These are phyloP conservation scores for Lasioglossum lativentre DNA, from an alignment of 2,888 invertebrate genomes.

Conservation along the genomic window DNA sequence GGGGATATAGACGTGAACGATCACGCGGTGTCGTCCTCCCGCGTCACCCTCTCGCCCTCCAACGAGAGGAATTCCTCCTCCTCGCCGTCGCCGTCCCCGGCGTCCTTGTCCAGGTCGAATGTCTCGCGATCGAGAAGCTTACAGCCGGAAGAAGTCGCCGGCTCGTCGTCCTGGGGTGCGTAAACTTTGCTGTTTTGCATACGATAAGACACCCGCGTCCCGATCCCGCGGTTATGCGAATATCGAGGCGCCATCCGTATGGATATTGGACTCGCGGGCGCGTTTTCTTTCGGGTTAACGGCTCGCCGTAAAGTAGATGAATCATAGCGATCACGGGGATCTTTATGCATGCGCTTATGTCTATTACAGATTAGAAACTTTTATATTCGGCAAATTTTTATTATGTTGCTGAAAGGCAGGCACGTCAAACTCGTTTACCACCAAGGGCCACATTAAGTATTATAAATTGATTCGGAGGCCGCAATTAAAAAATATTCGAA, in stretches of 20 bases:
- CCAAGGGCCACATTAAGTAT: no score
- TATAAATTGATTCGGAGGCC: no score
- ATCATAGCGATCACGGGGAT: not conserved
- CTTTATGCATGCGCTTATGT: not conserved
- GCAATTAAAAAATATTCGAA: no score
- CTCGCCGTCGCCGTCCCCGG: conserved; percentile 76
- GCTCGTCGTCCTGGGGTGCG: conserved; percentile 81
- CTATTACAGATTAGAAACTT: not conserved
- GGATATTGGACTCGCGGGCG: not conserved
- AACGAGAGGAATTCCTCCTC: conserved; percentile 74
- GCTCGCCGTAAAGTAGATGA: not conserved
- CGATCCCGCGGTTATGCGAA: not conserved
- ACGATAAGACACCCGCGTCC: not conserved
- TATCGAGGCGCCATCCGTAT: not conserved
- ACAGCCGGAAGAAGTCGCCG: conserved; percentile 85
- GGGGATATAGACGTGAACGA: conserved; percentile 80
- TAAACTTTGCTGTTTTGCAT: conserved; percentile 26
- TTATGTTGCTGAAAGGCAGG: not conserved
- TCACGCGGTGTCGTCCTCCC: conserved; percentile 67
- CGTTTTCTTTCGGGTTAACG: not conserved
- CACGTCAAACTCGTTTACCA: no score
- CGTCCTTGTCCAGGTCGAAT: conserved; percentile 85
- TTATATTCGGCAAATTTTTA: not conserved
- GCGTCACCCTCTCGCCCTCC: conserved; percentile 67
- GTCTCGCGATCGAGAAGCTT: conserved; percentile 86